phyloP scores from a whole-genome alignment of 1,140 invertebrate species.

The Aplysia californica region DNA sequence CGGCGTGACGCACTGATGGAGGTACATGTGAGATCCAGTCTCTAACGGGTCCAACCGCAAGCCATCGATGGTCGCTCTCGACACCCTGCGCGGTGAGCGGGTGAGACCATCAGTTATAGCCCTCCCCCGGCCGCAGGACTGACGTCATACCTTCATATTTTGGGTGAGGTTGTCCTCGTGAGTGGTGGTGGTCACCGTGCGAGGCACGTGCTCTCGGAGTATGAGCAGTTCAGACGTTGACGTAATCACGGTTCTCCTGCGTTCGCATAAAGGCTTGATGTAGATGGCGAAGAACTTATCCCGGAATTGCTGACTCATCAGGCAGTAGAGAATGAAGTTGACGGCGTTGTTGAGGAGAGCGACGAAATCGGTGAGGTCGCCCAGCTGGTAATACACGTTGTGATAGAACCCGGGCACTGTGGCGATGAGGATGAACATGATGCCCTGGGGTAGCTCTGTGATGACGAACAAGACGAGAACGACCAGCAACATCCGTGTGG shows the following conservation, averaged over 20 bases:
- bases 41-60: not conserved
- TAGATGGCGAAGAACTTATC: constrained; percentile 77
- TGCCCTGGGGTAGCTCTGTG: constrained; percentile 82
- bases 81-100: not conserved
- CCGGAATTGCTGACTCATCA: constrained; percentile 93
- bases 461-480: constrained; percentile 80
- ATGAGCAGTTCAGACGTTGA: constrained; percentile 33
- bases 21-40: not conserved
- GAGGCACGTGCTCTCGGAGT: constrained; percentile 21
- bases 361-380: constrained; percentile 91
- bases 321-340: constrained; percentile 93
- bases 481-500: constrained; percentile 67
- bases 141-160: not conserved
- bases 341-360: constrained; percentile 92
- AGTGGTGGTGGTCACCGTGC: constrained; percentile 19
- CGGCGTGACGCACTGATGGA: not conserved
- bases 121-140: not conserved
- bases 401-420: constrained; percentile 55
- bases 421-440: constrained; percentile 63
- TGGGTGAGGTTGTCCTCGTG: constrained; percentile 6
- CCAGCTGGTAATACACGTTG: constrained; percentile 73
- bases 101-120: not conserved
- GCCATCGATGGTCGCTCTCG: not conserved
- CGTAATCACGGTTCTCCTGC: constrained; percentile 24
- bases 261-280: constrained; percentile 32